Evolutionary conservation across 2,113 vertebrate genomes (phyloP).

Genomic region (Clarias macrocephalus): DNA sequence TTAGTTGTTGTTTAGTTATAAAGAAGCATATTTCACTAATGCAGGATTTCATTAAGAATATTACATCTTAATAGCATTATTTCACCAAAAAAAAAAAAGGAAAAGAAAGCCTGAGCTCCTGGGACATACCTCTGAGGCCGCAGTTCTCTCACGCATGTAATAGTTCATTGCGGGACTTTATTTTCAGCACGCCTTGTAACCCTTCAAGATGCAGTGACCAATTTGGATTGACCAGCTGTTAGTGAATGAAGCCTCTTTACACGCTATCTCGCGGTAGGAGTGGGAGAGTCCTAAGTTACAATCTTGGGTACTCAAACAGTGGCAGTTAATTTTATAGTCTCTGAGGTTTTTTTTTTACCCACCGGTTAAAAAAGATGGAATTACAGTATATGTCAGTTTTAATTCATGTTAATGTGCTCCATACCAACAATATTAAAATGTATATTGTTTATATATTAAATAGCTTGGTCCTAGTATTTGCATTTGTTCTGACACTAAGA

Average conservation of each 20-base stretch:
- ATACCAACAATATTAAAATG: background rate
- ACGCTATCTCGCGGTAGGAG: background rate
- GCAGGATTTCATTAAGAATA: background rate
- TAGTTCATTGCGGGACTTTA: background rate
- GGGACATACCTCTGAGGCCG: slow-evolving; percentile 64
- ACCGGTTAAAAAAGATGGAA: too few species aligned
- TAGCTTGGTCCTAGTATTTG: background rate
- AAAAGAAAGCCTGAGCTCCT: background rate
- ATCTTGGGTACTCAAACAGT: slow-evolving; percentile 55
- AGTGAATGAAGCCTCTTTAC: background rate
- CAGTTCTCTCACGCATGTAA: background rate
- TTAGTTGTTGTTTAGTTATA: background rate
- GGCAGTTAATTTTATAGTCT: slow-evolving; percentile 60
- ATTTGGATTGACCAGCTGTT: background rate
- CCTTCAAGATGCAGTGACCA: background rate
- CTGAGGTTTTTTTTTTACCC: background rate
- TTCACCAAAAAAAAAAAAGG: background rate
- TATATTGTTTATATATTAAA: background rate
- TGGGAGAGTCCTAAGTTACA: slow-evolving; percentile 52
- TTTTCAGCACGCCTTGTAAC: background rate
- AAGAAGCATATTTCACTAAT: background rate
- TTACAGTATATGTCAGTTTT: too few species aligned
- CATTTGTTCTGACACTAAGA: background rate
- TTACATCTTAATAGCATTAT: background rate
- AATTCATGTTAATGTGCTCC: background rate